These are phyloP conservation scores for Drosophila trapezifrons DNA, from an alignment of 1,140 invertebrate genomes.

Conservation along the genomic window DNA sequence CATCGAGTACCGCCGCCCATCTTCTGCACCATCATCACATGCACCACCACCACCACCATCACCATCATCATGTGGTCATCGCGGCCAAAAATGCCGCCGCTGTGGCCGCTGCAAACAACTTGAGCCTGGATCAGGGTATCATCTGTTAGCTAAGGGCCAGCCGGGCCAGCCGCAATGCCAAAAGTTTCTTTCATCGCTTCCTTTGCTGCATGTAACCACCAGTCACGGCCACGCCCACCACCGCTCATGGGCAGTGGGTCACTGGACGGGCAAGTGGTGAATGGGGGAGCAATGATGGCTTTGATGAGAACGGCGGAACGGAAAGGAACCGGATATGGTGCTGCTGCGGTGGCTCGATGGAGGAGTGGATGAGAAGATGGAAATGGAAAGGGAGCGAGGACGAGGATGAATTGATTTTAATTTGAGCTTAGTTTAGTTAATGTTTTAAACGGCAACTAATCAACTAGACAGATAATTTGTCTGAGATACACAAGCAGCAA, in stretches of 20 bases:
- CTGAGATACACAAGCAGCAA: no score
- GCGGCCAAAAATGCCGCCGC: conserved; percentile 70
- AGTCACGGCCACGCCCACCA: conserved; percentile 13
- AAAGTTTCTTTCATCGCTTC: conserved; percentile 84
- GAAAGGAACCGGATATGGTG: conserved; percentile 13
- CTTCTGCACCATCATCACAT: conserved; percentile 69
- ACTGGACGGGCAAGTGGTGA: conserved; percentile 17
- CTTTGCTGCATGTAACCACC: conserved; percentile 82
- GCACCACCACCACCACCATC: conserved; percentile 73
- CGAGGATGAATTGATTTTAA: conserved; percentile 43
- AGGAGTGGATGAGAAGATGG: conserved; percentile 6
- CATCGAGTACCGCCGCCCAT: conserved; percentile 42
- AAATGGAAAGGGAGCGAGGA: conserved; percentile 17
- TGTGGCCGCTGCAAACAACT: conserved; percentile 70
- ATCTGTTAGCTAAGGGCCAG: conserved; percentile 84
- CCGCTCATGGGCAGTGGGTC: conserved; percentile 16
- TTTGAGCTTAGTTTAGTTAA: conserved; percentile 47
- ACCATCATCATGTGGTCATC: conserved; percentile 74
- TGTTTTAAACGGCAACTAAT: conserved; percentile 23
- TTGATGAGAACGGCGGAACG: background rate
- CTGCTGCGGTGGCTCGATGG: conserved; percentile 5
- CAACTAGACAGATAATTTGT: conserved; percentile 4
- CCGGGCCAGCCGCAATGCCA: conserved; percentile 83
- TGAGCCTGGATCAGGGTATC: conserved; percentile 83
- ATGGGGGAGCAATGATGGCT: conserved; percentile 4